Base-by-base conservation (phyloP, 2,113 vertebrate genomes). In the Engraulis encrasicolus region DNA sequence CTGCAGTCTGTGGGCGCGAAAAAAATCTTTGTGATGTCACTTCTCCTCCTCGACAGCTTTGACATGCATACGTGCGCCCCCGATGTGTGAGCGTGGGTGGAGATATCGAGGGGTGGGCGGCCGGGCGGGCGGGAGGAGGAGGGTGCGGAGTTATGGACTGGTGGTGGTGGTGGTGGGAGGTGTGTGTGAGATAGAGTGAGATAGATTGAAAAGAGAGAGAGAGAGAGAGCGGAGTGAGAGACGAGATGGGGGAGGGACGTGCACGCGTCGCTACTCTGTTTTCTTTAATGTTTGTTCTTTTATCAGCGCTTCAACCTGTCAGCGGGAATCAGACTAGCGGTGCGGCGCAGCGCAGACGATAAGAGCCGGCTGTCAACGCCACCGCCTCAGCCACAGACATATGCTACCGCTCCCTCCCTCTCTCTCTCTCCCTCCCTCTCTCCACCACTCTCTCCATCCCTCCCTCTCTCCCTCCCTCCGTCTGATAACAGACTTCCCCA, bases 211-310 rank as follows among this genome's bases (percentile, higher is more conserved):
- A 19, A 78, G 50, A 19, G 27, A 14, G 12, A 54, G 15, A 54
- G n/a, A 50, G 34, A 20, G 12, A 66, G 37, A 38, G 34, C 74
- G 27, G 66, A 81, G 20, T 50, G 40, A 66, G 50, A 45, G 85
- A 20, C 7, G 14, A 52, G 77, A 78, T 27, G 88, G 85, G 88
- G 87, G 83, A 86, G 89, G 78, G 85, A 88, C 48, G 87, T 86
- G 81, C 89, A 52, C 88, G 83, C 79, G 45, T 2, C 66, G 87
- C 90, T 90, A 87, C 88, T 90, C 91, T 92, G 92, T 93, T 94
- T 94, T 94, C 93, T 95, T 95, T 94, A 94, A 94, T 93, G 91
- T 92, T 86, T 83, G 82, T n/a, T 77, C 94, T 94, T 95, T 95
- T 94, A 95, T 94, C 94, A 90, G 93, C 88, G 89, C 92, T 92